Base-by-base conservation (phyloP, 2,113 vertebrate species). In the Paedocypris sp. region DNA sequence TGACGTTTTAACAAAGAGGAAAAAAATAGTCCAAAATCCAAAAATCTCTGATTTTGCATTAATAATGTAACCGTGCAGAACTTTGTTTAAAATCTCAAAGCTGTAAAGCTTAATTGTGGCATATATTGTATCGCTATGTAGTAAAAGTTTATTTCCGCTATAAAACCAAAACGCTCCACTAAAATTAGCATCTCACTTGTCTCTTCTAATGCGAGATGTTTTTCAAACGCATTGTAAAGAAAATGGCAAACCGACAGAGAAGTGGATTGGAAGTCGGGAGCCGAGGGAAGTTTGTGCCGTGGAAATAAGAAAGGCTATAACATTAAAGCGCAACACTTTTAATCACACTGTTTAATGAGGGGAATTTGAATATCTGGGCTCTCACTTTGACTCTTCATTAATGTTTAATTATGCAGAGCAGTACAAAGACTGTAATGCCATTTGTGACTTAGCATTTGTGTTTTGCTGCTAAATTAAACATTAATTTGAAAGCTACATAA, bases 391-490 rank as follows among this genome's bases (percentile, higher is more conserved):
- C 73, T 68, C 65, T 43, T 46, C 67, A 75, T 82, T 72, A 78
- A 81, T 83, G 76, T 81, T 81, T 79, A 72, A 80, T 57, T 38
- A 56, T 41, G 67, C 68, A 52, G 59, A 73, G 63, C 51, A 65
- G 57, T 60, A 66, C 69, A 76, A 63, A 73, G 71, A 67, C 64
- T 63, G 41, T 64, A 70, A 72, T 73, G 57, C 67, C 71, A 75
- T 79, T 77, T 76, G 67, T 64, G 69, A 70, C 64, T 67, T 75
- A 73, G 69, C 53, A 48, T 77, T 75, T 73, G 70, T 74, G 70
- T 74, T 69, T 72, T 74, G 68, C 72, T 77, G 68, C 68, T 79
- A 74, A 80, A 83, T 80, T 66, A 79, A 80, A 76, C 75, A 76
- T 78, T 77, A 71, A 77, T 78, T 71, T 74, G 42, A 31, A 60